phyloP scores from a whole-genome alignment of 2,888 invertebrate species.

The Melieria omissa region DNA sequence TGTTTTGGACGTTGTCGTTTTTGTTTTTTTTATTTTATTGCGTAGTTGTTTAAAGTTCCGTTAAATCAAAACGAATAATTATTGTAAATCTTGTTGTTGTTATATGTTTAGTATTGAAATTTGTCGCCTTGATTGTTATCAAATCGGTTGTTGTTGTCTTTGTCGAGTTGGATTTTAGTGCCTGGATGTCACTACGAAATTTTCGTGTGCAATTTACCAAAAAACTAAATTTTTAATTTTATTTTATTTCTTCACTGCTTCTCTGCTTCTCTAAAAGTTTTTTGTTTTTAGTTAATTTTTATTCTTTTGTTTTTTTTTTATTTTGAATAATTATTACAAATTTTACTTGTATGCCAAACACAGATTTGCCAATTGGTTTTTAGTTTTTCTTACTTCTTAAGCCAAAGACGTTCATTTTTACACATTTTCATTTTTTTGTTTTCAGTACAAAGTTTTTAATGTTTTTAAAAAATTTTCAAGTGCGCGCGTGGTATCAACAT shows the following conservation, averaged over 20 bases:
- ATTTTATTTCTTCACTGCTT: conserved; percentile 46
- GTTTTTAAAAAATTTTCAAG: conserved; percentile 34
- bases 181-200: conserved; percentile 26
- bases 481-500: conserved; percentile 33
- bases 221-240: conserved; percentile 7
- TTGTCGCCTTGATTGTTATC: conserved; percentile 42
- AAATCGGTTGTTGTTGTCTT: conserved; percentile 30
- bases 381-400: conserved; percentile 14
- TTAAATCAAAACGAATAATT: not conserved
- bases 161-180: conserved; percentile 32
- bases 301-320: conserved; percentile 32
- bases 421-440: conserved; percentile 20
- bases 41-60: not conserved
- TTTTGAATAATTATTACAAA: conserved; percentile 21
- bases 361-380: conserved; percentile 33
- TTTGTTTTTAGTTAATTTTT: conserved; percentile 30
- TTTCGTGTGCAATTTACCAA: conserved; percentile 42
- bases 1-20: not conserved
- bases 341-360: conserved; percentile 43
- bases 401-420: conserved; percentile 12
- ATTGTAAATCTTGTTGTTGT: conserved; percentile 39
- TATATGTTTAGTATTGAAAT: conserved; percentile 32
- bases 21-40: not conserved
- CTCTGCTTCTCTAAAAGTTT: not conserved
- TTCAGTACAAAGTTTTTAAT: conserved; percentile 17